Evolutionary conservation across 2,113 vertebrate genomes (phyloP), one percentile per base, ranked within the genome.

Genomic region (Hemibagrus wyckioides): DNA sequence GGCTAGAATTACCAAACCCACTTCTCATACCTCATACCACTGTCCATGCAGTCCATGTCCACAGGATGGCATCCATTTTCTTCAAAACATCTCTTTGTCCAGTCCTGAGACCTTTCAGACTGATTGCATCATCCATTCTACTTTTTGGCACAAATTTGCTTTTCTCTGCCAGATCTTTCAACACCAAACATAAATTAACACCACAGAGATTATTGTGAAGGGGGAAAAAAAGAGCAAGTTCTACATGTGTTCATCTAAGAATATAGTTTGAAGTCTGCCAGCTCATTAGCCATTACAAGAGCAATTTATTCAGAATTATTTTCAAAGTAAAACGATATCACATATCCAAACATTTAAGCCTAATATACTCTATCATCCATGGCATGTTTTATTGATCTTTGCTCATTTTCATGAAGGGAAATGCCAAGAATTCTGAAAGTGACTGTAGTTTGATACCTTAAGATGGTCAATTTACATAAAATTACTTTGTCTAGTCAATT

Each of bases 161-260:
- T 79, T 79, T 79, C 28, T 79, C 28, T 79, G 48, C n/a, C 76
- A 79, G 15, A 33, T n/a, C 76, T 79, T 33, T 79, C 50, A 79
- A 54, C 50, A 33, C 48, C 28, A 7, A 52, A 76, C 76, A 48
- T 52, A 80, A 80, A 33, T 54, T 19, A 33, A 57, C 52, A 80
- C 36, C 52, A 57, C 36, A 15, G 13, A 56, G 25, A 80, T 36
- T 19, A 14, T 79, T 79, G 5, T 30, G 2, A n/a, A n/a, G 75
- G 71, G 41, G 23, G 44, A 28, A 48, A 44, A 44, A 69, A 71
- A 39, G 23, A 17, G 33, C 15, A 41, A 2, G 63, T 9, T 65
- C 11, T 67, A 67, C 63, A 67, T 67, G 10, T 17, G n/a, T 67
- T 67, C 5, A 30, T 67, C 10, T 30, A 67, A 15, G 17, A 67